A percentile compares a stretch with the other conserved stretches of the same genome.
These are phyloP conservation scores for silkworm (Bombyx mori) DNA, from an alignment of 1,140 invertebrate species.

Conservation along the genomic window ASM3026992v2 NC_085116.1:11735001-11735500, in stretches of 20 bases:
- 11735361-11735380: no score
- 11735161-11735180: no score
- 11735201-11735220: slow-evolving; percentile 3
- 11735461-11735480: no score
- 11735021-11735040: slow-evolving; percentile 29
- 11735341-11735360: no score
- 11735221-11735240: slow-evolving; percentile 41
- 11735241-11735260: slow-evolving; percentile 48
- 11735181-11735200: not conserved
- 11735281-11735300: slow-evolving; percentile 26
- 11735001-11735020: slow-evolving; percentile 41
- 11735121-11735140: no score
- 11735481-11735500: no score
- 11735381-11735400: no score
- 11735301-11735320: slow-evolving; percentile 22
- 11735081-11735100: not conserved
- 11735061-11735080: slow-evolving; percentile 3
- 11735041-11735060: not conserved
- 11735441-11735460: no score
- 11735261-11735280: slow-evolving; percentile 51
- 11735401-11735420: not conserved
- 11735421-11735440: not conserved
- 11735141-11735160: no score
- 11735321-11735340: slow-evolving; percentile 18
- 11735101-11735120: no score